phyloP scores from a whole-genome alignment of 2,797 vertebrate species.

The Stomatorhinus walkeri region DNA sequence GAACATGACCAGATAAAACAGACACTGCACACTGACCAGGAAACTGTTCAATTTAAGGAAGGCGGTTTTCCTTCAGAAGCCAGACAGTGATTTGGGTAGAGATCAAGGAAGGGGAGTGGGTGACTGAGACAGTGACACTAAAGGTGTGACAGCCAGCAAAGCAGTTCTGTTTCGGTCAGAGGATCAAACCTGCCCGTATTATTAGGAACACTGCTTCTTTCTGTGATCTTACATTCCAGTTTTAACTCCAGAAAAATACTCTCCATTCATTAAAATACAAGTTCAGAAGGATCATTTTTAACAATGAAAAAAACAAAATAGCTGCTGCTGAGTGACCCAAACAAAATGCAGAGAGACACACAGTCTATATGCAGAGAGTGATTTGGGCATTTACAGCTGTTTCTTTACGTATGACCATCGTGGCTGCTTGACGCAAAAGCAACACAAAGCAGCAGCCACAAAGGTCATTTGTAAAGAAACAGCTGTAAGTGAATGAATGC shows the following conservation, averaged over 20 bases:
- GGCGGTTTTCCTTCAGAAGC: slow-evolving; percentile 19
- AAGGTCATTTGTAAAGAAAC: not conserved
- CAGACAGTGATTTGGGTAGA: slow-evolving; percentile 15
- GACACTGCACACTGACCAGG: not conserved
- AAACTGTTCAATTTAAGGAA: slow-evolving; percentile 25
- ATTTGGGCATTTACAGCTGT: not conserved
- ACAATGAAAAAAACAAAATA: not conserved
- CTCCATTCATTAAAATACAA: not conserved
- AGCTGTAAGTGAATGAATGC: not conserved
- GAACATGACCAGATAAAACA: not conserved
- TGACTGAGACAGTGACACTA: slow-evolving; percentile 26
- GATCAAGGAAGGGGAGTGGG: slow-evolving; percentile 16
- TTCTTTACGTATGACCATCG: too few relatives aligned
- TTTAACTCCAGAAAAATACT: not conserved
- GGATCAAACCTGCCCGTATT: not conserved
- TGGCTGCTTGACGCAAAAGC: not conserved
- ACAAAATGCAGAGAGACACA: not conserved
- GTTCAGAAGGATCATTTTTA: not conserved
- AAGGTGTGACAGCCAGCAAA: slow-evolving; percentile 26
- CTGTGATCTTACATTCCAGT: not conserved
- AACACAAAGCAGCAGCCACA: not conserved
- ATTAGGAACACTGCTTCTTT: not conserved
- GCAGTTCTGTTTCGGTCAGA: not conserved
- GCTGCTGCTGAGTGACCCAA: not conserved
- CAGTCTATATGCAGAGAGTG: not conserved